Percentiles rank a stretch among this genome's conserved stretches.
These are phyloP conservation scores for Danio aesculapii DNA, from an alignment of 2,797 vertebrate species.

Conservation along the genomic window DNA sequence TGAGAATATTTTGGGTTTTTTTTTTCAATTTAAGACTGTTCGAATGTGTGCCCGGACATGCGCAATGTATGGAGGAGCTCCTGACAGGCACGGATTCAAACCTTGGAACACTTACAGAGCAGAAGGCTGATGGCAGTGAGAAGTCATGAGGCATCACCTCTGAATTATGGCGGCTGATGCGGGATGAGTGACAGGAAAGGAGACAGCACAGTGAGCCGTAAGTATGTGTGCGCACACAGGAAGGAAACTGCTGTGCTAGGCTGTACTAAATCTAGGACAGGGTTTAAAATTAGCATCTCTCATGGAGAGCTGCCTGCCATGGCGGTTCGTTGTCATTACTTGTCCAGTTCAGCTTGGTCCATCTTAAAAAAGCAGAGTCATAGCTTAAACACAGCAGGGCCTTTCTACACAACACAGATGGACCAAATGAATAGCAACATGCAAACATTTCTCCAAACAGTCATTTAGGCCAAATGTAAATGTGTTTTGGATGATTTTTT, in stretches of 20 bases:
- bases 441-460: constrained; percentile 12
- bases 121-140: constrained; percentile 82
- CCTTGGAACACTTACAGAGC: constrained; percentile 83
- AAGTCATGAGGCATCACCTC: constrained; percentile 82
- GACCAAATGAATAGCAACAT: constrained; percentile 26
- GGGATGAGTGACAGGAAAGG: constrained; percentile 76
- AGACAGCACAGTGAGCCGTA: constrained; percentile 71
- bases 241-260: constrained; percentile 73
- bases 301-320: constrained; percentile 57
- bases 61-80: constrained; percentile 41
- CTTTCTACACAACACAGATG: constrained; percentile 17
- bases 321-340: constrained; percentile 48
- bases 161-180: constrained; percentile 73
- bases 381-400: constrained; percentile 51
- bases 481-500: constrained; percentile 1
- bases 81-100: constrained; percentile 74
- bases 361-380: constrained; percentile 32
- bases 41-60: background rate
- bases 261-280: constrained; percentile 75
- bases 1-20: constrained; percentile 61
- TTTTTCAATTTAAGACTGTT: constrained; percentile 22
- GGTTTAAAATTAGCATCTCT: constrained; percentile 73
- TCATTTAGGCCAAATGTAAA: constrained; percentile 20
- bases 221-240: constrained; percentile 65
- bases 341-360: constrained; percentile 43